A percentile compares a stretch with the other conserved stretches of the same genome.
Conservation (phyloP, 2,797 vertebrate genomes). For the Tokudaia muenninki region DNA sequence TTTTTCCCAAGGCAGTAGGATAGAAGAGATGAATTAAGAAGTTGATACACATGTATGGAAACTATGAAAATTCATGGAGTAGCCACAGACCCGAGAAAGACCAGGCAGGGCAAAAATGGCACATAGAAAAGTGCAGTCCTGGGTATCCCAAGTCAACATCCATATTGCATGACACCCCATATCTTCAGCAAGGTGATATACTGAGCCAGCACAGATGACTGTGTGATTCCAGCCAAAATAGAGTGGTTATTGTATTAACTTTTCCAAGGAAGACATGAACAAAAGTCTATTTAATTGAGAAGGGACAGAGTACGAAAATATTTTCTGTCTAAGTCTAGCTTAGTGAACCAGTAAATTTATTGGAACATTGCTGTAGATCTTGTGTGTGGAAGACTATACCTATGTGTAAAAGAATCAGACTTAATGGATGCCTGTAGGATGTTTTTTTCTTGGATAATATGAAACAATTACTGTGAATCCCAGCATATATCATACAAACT, state of each 20-base stretch:
- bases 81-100: neutral
- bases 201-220: too few relatives aligned
- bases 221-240: neutral
- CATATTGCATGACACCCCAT: neutral
- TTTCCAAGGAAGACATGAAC: neutral
- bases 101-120: neutral
- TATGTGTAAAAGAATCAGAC: accelerated
- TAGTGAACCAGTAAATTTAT: neutral
- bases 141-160: neutral
- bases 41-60: neutral
- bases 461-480: neutral
- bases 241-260: neutral
- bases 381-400: neutral
- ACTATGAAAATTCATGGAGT: neutral
- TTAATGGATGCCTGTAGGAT: neutral
- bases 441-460: neutral
- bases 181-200: too few relatives aligned
- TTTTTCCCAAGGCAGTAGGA: neutral
- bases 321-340: neutral
- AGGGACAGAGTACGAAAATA: neutral
- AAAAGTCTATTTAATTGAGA: neutral
- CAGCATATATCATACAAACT: neutral
- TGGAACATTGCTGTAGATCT: neutral
- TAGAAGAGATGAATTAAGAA: neutral
- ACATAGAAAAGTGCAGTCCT: neutral